These are phyloP conservation scores for Oasisia sp. DNA, from an alignment of 2,888 invertebrate genomes.

Conservation along the genomic window DNA sequence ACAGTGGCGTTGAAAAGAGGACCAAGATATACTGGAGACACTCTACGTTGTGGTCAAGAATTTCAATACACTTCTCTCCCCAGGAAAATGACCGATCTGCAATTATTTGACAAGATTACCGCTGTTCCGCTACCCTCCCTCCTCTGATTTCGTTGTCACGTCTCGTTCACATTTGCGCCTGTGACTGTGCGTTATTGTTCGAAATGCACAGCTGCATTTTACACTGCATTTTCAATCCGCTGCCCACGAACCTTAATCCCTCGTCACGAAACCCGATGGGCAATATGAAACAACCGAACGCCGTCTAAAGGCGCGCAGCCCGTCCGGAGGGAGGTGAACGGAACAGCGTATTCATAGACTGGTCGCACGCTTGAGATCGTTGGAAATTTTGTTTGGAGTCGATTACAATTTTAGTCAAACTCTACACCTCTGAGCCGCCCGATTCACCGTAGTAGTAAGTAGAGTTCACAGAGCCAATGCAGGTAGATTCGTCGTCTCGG, in stretches of 20 bases:
- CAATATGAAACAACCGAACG: background rate
- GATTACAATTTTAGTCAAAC: conserved; percentile 5
- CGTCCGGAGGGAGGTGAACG: background rate
- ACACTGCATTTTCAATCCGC: background rate
- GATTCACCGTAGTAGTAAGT: conserved; percentile 17
- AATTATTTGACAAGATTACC: conserved; percentile 17
- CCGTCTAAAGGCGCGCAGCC: background rate
- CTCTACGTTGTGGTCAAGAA: background rate
- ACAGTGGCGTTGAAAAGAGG: background rate
- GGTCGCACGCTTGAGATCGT: conserved; percentile 17
- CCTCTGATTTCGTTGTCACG: background rate
- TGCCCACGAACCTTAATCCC: background rate
- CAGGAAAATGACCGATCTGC: conserved; percentile 13
- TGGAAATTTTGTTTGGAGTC: conserved; percentile 11
- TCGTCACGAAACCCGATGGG: background rate
- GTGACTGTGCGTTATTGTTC: background rate
- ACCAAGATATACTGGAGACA: background rate
- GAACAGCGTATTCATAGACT: conserved; percentile 13
- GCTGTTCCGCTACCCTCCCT: background rate
- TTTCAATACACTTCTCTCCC: background rate
- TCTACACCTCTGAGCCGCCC: background rate
- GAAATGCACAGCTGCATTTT: background rate
- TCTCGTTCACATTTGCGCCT: background rate
- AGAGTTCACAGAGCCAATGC: background rate
- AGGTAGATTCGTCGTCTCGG: background rate